A percentile compares a stretch with the other conserved stretches of the same genome.
Evolutionary conservation across 2,113 vertebrate genomes (phyloP).

Genomic region (Melanostigma gelatinosum): DNA sequence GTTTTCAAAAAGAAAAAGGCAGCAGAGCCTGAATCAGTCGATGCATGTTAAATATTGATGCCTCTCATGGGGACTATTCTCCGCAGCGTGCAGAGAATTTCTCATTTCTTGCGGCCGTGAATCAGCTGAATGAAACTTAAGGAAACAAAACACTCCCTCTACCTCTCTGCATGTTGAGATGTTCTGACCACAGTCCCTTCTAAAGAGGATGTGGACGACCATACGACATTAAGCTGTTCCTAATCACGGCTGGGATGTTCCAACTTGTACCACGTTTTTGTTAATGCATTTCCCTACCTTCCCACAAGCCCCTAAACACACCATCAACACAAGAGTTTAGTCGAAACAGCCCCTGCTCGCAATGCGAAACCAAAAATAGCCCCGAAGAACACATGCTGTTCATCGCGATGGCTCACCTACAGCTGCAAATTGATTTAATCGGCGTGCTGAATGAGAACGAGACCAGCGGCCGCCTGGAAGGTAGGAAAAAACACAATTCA

Average conservation of each 20-base stretch:
- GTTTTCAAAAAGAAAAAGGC: background rate
- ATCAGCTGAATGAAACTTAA: slow-evolving; percentile 37
- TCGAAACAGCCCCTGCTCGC: background rate
- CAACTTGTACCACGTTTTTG: background rate
- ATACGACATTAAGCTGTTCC: background rate
- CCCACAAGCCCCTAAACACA: slow-evolving; percentile 5
- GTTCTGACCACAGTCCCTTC: slow-evolving; percentile 13
- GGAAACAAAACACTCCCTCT: slow-evolving; percentile 15
- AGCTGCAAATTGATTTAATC: slow-evolving; percentile 44
- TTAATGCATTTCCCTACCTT: background rate
- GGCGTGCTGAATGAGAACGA: background rate
- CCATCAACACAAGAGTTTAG: background rate
- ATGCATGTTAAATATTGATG: slow-evolving; percentile 40
- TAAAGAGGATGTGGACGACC: slow-evolving; percentile 1
- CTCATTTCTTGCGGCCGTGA: slow-evolving; percentile 41
- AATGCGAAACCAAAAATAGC: slow-evolving; percentile 29
- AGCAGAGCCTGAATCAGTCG: slow-evolving; percentile 31
- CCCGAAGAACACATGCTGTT: slow-evolving; percentile 7
- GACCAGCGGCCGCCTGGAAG: background rate
- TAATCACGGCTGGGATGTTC: background rate
- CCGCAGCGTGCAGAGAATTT: slow-evolving; percentile 10
- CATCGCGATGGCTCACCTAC: slow-evolving; percentile 24
- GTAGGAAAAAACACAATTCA: background rate
- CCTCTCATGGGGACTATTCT: slow-evolving; percentile 24
- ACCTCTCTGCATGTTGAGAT: slow-evolving; percentile 7